Evolutionary conservation across 1,140 invertebrate genomes (phyloP).

Genomic region (Gerris buenoi): DNA sequence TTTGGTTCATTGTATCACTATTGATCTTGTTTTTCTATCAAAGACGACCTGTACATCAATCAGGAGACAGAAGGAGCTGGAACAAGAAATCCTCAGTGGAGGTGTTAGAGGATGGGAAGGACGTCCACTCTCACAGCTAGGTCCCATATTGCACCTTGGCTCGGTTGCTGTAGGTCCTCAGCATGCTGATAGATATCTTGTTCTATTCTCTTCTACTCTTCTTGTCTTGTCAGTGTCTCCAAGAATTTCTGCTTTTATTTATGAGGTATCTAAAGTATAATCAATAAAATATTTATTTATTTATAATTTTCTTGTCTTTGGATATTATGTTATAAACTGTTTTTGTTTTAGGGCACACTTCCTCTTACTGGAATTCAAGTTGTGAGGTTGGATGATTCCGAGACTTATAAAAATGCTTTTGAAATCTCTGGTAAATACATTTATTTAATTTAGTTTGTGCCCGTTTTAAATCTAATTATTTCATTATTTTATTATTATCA

Average conservation of each 20-base stretch:
- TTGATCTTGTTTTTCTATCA: too few species aligned
- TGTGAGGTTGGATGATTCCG: conserved; percentile 57
- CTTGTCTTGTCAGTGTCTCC: conserved; percentile 81
- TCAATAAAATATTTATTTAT: too few species aligned
- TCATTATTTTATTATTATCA: too few species aligned
- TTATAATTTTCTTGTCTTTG: neutral
- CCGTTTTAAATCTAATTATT: too few species aligned
- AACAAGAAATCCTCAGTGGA: conserved; percentile 83
- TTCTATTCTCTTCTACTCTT: conserved; percentile 74
- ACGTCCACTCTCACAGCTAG: conserved; percentile 58
- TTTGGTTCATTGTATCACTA: too few species aligned
- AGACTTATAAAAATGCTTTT: conserved; percentile 72
- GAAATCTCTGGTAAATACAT: conserved; percentile 56
- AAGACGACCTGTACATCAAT: conserved; percentile 71
- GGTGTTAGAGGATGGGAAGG: conserved; percentile 89
- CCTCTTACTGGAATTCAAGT: conserved; percentile 71
- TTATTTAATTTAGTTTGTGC: too few species aligned
- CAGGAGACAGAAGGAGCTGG: conserved; percentile 87
- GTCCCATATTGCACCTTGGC: conserved; percentile 70
- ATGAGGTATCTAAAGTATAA: too few species aligned
- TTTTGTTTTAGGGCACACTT: conserved; percentile 67
- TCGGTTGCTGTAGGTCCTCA: conserved; percentile 65
- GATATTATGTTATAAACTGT: conserved; percentile 18
- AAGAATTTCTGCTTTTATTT: conserved; percentile 84
- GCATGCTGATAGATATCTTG: conserved; percentile 77